Percentiles rank a stretch among this genome's conserved stretches.
Conservation (phyloP, 2,888 invertebrate species). For the Lycia hirtaria region DNA sequence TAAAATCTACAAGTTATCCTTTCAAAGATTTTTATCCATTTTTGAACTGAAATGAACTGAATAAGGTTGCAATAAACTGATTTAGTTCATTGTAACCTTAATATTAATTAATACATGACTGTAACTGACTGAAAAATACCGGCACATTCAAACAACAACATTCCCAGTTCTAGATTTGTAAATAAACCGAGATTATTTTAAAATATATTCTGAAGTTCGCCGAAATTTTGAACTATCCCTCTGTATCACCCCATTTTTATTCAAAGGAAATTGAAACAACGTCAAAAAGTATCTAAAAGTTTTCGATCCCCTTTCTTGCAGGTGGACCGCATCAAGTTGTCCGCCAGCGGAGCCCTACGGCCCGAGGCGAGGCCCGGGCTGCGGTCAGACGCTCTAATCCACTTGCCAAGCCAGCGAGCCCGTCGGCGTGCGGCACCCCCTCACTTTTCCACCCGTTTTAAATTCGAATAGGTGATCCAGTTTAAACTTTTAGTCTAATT, state of each 20-base stretch:
- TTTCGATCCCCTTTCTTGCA: slow-evolving; percentile 45
- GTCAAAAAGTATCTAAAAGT: slow-evolving; percentile 31
- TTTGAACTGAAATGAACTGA: too few relatives aligned
- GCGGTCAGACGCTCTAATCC: slow-evolving; percentile 74
- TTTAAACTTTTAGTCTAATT: slow-evolving; percentile 78
- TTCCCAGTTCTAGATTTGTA: too few relatives aligned
- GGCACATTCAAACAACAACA: too few relatives aligned
- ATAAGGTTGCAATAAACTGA: too few relatives aligned
- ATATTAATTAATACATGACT: too few relatives aligned
- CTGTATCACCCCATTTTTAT: neutral
- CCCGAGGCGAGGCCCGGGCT: slow-evolving; percentile 62
- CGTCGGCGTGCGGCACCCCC: slow-evolving; percentile 44
- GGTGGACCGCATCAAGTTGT: slow-evolving; percentile 50
- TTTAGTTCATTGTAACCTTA: too few relatives aligned
- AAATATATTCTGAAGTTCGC: too few relatives aligned
- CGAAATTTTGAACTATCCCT: too few relatives aligned
- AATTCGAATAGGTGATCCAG: slow-evolving; percentile 78
- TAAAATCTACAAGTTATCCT: too few relatives aligned
- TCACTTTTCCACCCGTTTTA: slow-evolving; percentile 77
- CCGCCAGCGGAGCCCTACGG: slow-evolving; percentile 47
- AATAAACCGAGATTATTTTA: too few relatives aligned
- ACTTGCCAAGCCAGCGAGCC: slow-evolving; percentile 57
- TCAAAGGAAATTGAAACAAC: slow-evolving; percentile 1
- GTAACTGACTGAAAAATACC: too few relatives aligned
- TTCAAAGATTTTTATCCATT: too few relatives aligned